Evolutionary conservation across 2,113 vertebrate species (phyloP), one percentile per base, ranked within the genome.

Genomic region (Oophaga pumilio): DNA sequence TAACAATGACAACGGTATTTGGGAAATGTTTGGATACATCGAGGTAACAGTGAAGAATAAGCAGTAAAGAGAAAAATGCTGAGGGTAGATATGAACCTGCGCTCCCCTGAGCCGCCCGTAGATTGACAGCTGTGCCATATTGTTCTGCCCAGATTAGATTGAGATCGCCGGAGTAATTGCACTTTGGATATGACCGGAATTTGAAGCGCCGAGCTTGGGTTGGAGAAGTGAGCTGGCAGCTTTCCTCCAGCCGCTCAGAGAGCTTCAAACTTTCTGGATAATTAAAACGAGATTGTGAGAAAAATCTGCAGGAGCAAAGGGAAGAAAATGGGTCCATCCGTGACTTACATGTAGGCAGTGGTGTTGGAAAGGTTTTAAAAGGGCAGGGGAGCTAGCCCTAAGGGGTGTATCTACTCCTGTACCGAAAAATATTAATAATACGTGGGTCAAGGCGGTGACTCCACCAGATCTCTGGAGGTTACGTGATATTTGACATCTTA

Each of bases 91-190:
- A 83, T 79, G 76, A 79, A 15, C 14, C 57, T 12, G 43, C 15
- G 10, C 0, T 80, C 85, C 76, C 85, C 49, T 6, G 76, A 86
- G 85, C 50, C 60, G 18, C 43, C 2, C 52, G 8, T 0, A 60
- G 86, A 87, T 73, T 81, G 86, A 87, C 86, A 74, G 86, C 66
- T 4, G 11, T 71, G 78, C 78, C 66, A 62, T 59, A 87, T 82
- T 87, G 86, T 73, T 87, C 86, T 82, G 86, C 86, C 77, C 77
- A 74, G 86, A 87, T 82, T 73, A 87, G 86, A 87, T 87, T 87
- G 78, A 82, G 68, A 87, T 82, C 86, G 73, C 53, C 12, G 22
- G 20, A 82, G 86, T 74, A 87, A 87, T 87, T 87, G 85, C 86
- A 49, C 78, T 82, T 82, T 82, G 68, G 78, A 82, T 81, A 81